A percentile compares a stretch with the other conserved stretches of the same genome.
These are phyloP conservation scores for Protosalanx chinensis DNA, from an alignment of 2,797 vertebrate genomes.

Conservation along the genomic window DNA sequence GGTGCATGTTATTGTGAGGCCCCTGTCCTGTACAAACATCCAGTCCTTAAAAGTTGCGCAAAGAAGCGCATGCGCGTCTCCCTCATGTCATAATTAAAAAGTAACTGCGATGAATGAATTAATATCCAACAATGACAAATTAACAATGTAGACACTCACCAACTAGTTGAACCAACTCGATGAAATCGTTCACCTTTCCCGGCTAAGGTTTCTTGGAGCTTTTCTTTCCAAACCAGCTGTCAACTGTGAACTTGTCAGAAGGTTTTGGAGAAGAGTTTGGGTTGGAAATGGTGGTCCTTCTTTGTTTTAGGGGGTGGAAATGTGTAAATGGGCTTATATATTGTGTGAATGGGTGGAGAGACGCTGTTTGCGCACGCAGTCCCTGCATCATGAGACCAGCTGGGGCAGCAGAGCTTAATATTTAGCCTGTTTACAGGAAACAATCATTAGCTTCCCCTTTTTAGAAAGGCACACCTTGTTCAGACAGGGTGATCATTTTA, in stretches of 20 bases:
- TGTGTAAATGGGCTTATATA: constrained; percentile 50
- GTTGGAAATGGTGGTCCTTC: background rate
- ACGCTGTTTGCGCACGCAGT: constrained; percentile 50
- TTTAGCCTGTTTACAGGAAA: constrained; percentile 59
- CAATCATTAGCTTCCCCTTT: constrained; percentile 46
- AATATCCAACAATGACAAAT: background rate
- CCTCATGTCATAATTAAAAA: background rate
- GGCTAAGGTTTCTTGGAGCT: background rate
- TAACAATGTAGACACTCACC: background rate
- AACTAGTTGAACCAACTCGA: background rate
- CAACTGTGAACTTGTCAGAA: background rate
- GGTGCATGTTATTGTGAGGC: background rate
- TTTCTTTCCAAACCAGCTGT: background rate
- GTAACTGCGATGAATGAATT: background rate
- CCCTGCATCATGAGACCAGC: constrained; percentile 62
- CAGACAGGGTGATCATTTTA: background rate
- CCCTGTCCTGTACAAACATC: background rate
- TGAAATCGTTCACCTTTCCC: background rate
- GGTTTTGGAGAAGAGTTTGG: background rate
- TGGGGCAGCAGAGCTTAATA: constrained; percentile 56
- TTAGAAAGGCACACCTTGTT: constrained; percentile 5
- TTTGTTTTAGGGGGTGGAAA: background rate
- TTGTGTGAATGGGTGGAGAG: constrained; percentile 34
- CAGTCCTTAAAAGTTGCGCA: no score
- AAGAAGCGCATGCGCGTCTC: background rate